Base-by-base conservation (phyloP, 2,888 invertebrate genomes). In the Galerucella pusilla region DNA sequence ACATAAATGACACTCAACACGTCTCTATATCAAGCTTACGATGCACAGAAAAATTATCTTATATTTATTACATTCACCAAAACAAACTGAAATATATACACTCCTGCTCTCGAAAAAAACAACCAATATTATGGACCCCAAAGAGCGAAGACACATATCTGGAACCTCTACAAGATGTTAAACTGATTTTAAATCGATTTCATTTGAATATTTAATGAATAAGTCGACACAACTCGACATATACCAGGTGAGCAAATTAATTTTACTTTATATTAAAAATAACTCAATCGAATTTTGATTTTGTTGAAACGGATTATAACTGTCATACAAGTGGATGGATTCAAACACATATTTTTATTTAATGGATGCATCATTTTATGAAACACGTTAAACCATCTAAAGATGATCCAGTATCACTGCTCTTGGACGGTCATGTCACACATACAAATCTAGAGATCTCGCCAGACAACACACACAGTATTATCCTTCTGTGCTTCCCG, bases 191-290 rank as follows among this genome's bases (percentile, higher is more conserved):
- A 73, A 78, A 76, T 71, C 75, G 65, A 63, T 57, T 78, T 70
- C 75, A 82, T 82, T 81, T 80, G 75, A 82, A 82, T 82, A 82
- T 79, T 81, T 78, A 80, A 80, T 77, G 75, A 80, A 80, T 79
- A 78, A 80, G 81, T 80, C 80, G 79, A 72, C 64, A 64, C 45
- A 45, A 64, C 35, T 35, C 16, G 42, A 42, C 14, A 64, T 42
- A 64, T 64, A 64, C 64, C 12, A 2, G 16, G 45, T 64, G 64
- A 35, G 9, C 54, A 7, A 54, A n/a, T 54, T 54, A n/a, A 54
- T 54, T 3, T 12, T 12, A 49, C 11, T 11, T 12, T 12, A 11
- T 12, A 14, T 14, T 49, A 14, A 12, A 12, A 49, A 2, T 49
- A 12, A 12, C 11, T 14, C 49, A 49, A 49, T 12, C 12, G 11